A percentile compares a stretch with the other conserved stretches of the same genome.
These are phyloP conservation scores for Pogonognathellus flavescens DNA, from an alignment of 1,140 invertebrate genomes.

Conservation along the genomic window DNA sequence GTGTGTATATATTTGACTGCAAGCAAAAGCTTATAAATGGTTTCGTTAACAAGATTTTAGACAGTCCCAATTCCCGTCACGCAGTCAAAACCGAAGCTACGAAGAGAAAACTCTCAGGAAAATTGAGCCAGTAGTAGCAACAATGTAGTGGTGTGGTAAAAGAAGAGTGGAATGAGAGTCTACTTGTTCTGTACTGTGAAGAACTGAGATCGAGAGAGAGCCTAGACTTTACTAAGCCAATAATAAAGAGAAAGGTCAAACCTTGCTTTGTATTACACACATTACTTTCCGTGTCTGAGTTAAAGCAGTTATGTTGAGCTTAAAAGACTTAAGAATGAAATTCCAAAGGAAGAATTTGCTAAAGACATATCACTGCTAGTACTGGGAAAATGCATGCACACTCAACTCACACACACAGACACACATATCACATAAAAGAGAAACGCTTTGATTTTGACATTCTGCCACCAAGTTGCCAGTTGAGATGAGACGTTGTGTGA, in stretches of 20 bases:
- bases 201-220: background rate
- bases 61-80: conserved; percentile 40
- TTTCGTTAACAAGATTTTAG: conserved; percentile 47
- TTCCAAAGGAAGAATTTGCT: background rate
- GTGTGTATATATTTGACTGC: background rate
- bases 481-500: conserved; percentile 2
- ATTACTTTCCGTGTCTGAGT: background rate
- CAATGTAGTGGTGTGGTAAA: background rate
- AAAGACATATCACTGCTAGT: background rate
- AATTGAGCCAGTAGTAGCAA: conserved; percentile 29
- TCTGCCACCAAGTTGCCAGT: conserved; percentile 8
- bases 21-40: conserved; percentile 34
- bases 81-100: conserved; percentile 19
- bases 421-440: background rate
- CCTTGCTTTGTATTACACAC: conserved; percentile 1
- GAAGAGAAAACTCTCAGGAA: conserved; percentile 30
- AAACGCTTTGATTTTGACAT: conserved; percentile 39
- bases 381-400: background rate
- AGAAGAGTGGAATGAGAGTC: background rate
- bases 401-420: background rate
- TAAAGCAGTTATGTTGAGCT: conserved; percentile 20
- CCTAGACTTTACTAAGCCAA: background rate
- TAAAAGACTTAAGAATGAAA: conserved; percentile 20
- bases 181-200: background rate
- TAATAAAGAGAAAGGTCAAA: conserved; percentile 39